Conservation (phyloP, 2,113 vertebrate genomes). For the Calyptomena viridis region DNA sequence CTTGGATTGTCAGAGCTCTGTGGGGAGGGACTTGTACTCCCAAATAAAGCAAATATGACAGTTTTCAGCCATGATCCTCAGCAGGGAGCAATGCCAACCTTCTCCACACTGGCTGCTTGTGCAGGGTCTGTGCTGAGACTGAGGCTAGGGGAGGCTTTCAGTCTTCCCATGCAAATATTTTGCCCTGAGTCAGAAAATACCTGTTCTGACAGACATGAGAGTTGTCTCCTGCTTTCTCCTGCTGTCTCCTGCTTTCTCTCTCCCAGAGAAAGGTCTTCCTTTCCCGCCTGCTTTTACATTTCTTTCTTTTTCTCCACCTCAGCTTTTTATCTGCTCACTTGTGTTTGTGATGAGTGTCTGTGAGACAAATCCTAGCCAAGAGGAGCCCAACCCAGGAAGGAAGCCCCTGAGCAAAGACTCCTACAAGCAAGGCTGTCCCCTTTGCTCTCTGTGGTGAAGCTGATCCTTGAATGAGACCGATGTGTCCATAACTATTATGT, state of each 20-base stretch:
- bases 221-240: neutral
- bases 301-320: neutral
- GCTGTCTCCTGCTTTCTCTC: neutral
- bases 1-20: neutral
- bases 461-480: neutral
- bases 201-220: neutral
- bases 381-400: neutral
- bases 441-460: neutral
- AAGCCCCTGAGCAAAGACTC: neutral
- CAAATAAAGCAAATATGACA: neutral
- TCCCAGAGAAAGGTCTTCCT: neutral
- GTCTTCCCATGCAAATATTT: neutral
- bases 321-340: neutral
- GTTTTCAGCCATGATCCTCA: neutral
- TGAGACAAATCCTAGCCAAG: neutral
- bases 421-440: neutral
- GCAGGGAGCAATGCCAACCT: neutral
- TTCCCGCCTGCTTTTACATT: neutral
- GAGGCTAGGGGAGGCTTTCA: rapidly evolving
- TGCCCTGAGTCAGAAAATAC: neutral
- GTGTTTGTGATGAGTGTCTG: neutral
- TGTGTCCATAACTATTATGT: neutral
- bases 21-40: neutral
- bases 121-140: neutral
- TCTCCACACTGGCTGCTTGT: rapidly evolving